Percentiles rank a stretch among this genome's conserved stretches.
phyloP scores from a whole-genome alignment of 1,140 invertebrate genomes.

The Batillaria attramentaria region DNA sequence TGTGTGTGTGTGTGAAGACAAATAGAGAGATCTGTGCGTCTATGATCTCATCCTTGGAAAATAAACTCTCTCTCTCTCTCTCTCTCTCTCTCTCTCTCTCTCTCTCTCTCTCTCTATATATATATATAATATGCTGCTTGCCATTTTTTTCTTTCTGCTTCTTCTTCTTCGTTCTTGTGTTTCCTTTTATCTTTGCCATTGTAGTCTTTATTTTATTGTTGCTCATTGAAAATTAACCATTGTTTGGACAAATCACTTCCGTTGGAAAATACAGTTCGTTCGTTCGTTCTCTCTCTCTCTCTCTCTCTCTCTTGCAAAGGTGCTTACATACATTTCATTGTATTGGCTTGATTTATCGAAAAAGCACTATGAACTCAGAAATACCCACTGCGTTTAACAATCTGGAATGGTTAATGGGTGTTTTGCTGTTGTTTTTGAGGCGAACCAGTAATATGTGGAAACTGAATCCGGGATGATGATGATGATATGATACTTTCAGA shows the following conservation, averaged over 20 bases:
- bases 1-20: background rate
- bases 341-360: background rate
- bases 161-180: background rate
- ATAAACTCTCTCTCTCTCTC: background rate
- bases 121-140: background rate
- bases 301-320: background rate
- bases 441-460: no score
- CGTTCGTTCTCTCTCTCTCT: background rate
- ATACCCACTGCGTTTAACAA: no score
- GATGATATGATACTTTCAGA: no score
- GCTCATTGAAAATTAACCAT: background rate
- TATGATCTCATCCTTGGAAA: background rate
- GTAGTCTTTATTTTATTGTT: background rate
- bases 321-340: background rate
- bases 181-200: background rate
- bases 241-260: background rate
- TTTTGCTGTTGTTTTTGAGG: no score
- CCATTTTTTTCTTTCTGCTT: background rate
- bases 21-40: no score
- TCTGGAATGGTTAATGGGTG: no score
- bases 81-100: conserved; percentile 8
- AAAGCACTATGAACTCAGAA: background rate
- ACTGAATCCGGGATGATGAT: no score
- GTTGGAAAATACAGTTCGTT: background rate
- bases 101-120: conserved; percentile 3